phyloP scores from a whole-genome alignment of 2,113 vertebrate species.

The Laticauda laticaudata region DNA sequence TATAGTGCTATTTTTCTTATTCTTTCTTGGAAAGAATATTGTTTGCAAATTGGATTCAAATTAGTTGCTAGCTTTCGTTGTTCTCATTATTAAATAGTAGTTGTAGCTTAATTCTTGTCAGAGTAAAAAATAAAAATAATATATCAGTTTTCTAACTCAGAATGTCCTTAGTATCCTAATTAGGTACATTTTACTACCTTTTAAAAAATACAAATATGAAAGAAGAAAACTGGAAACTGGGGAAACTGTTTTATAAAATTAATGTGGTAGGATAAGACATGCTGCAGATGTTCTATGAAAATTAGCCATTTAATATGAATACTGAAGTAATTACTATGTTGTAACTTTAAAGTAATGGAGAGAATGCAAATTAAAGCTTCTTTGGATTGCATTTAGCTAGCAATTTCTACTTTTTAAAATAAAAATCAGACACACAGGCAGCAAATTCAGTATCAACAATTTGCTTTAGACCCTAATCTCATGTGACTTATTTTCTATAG shows the following conservation, averaged over 20 bases:
- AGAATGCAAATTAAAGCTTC: slow-evolving; percentile 52
- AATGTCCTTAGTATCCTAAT: background rate
- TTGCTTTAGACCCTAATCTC: background rate
- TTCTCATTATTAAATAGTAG: background rate
- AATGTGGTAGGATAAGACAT: slow-evolving; percentile 45
- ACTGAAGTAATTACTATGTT: slow-evolving; percentile 58
- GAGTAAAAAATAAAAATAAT: background rate
- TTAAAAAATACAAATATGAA: background rate
- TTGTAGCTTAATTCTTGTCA: background rate
- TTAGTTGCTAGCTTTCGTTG: background rate
- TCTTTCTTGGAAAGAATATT: background rate
- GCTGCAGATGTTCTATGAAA: slow-evolving; percentile 58
- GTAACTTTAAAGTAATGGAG: slow-evolving; percentile 59
- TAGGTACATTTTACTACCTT: background rate
- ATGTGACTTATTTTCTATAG: background rate
- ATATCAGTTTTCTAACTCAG: background rate
- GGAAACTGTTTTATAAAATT: slow-evolving; percentile 36
- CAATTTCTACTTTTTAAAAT: background rate
- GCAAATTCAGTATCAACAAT: background rate
- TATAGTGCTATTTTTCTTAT: background rate
- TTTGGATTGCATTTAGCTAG: slow-evolving; percentile 24
- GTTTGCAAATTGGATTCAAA: background rate
- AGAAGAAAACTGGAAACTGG: background rate
- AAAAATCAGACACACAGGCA: background rate
- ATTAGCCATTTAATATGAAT: slow-evolving; percentile 59